Evolutionary conservation across 2,797 vertebrate species (phyloP).

Genomic region (Amblyraja radiata): DNA sequence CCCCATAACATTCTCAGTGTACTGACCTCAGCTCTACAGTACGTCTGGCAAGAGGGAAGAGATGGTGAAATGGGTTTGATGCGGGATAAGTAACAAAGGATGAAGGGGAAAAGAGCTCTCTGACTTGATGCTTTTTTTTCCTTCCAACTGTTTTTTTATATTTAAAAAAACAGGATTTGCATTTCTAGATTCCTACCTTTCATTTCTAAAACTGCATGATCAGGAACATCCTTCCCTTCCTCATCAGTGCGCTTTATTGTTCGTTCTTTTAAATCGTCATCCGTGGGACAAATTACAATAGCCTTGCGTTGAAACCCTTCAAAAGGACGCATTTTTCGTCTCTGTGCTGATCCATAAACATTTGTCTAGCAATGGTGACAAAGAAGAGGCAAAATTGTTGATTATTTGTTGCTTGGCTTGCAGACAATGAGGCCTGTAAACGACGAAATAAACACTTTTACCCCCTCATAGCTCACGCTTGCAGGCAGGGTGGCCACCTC

Average conservation of each 20-base stretch:
- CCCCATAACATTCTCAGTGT: not conserved
- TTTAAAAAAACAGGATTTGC: slow-evolving; percentile 40
- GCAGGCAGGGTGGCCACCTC: not conserved
- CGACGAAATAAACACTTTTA: slow-evolving; percentile 57
- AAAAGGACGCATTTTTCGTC: slow-evolving; percentile 96
- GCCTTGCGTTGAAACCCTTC: slow-evolving; percentile 95
- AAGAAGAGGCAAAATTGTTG: slow-evolving; percentile 72
- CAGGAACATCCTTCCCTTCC: slow-evolving; percentile 92
- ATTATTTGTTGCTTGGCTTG: slow-evolving; percentile 61
- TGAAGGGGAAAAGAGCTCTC: slow-evolving; percentile 45
- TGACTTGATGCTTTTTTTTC: slow-evolving; percentile 48
- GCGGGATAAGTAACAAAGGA: slow-evolving; percentile 42
- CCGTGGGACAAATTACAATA: slow-evolving; percentile 91
- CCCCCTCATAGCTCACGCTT: not conserved
- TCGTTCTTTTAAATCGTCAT: slow-evolving; percentile 85
- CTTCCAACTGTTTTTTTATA: not conserved
- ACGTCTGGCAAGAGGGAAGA: slow-evolving; percentile 7
- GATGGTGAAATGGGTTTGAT: slow-evolving; percentile 39
- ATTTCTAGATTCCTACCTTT: slow-evolving; percentile 76
- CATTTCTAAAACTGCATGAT: slow-evolving; percentile 94
- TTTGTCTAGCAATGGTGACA: slow-evolving; percentile 84
- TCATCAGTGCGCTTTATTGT: slow-evolving; percentile 86
- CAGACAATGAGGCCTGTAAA: slow-evolving; percentile 64
- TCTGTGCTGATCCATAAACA: slow-evolving; percentile 92
- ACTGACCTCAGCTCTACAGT: slow-evolving; percentile 43